Evolutionary conservation across 2,113 vertebrate species (phyloP).

Genomic region (Puntigrus tetrazona): DNA sequence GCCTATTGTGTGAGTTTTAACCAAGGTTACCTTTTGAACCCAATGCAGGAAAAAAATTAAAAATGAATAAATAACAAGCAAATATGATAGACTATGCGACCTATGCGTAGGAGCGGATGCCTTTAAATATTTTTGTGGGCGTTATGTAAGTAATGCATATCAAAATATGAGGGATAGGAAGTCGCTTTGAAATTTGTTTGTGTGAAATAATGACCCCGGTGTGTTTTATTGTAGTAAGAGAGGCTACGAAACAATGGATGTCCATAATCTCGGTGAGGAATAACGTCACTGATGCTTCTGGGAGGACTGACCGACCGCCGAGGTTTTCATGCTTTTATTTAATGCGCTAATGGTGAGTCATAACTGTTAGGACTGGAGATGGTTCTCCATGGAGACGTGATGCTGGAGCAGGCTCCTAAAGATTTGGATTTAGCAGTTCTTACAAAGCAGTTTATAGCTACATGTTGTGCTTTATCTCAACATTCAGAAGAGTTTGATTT

Average conservation of each 20-base stretch:
- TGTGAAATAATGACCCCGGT: background rate
- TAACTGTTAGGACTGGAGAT: slow-evolving; percentile 47
- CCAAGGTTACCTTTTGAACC: background rate
- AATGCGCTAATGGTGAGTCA: slow-evolving; percentile 54
- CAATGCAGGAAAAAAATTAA: background rate
- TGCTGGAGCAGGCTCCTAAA: slow-evolving; percentile 13
- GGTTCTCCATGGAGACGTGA: slow-evolving; percentile 47
- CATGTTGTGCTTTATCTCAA: background rate
- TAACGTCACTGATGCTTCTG: background rate
- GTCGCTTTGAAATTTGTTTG: background rate
- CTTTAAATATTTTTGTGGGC: background rate
- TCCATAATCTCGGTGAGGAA: slow-evolving; percentile 5
- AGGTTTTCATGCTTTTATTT: slow-evolving; percentile 51
- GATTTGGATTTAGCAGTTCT: background rate
- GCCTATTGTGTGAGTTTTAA: background rate
- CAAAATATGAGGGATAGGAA: background rate
- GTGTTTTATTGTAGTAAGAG: background rate
- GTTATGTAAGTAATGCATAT: background rate
- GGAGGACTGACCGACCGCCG: background rate
- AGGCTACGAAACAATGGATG: slow-evolving; percentile 14
- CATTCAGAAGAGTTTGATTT: background rate
- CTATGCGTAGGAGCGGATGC: background rate
- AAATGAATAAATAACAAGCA: background rate
- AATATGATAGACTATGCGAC: background rate
- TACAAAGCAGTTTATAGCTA: background rate